phyloP scores from a whole-genome alignment of 2,113 vertebrate genomes.

The Malurus cyaneus region DNA sequence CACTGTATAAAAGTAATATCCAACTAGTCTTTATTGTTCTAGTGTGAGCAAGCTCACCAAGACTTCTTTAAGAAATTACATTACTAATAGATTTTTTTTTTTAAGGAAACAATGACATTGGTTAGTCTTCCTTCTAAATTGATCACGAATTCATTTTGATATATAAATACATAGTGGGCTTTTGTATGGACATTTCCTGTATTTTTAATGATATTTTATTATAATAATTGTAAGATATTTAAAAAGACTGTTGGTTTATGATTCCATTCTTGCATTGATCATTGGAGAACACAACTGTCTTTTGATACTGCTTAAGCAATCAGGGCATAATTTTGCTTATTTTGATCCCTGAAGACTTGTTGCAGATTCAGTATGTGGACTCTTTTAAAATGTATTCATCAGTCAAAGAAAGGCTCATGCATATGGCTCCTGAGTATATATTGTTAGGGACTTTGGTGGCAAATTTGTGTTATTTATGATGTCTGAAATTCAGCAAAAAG shows the following conservation, averaged over 20 bases:
- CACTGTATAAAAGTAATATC: neutral
- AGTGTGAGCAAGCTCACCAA: neutral
- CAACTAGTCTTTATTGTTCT: neutral
- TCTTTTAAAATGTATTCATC: neutral
- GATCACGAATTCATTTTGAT: neutral
- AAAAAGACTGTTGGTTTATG: neutral
- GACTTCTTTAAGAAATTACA: neutral
- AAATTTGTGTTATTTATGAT: slow-evolving; percentile 17
- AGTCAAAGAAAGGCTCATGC: neutral
- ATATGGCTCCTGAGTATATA: neutral
- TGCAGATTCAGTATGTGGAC: neutral
- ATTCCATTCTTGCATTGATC: neutral
- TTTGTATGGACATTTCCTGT: neutral
- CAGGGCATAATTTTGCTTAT: neutral
- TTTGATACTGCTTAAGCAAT: neutral
- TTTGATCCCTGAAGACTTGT: neutral
- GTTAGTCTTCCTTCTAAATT: neutral
- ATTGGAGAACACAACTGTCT: neutral
- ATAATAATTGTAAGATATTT: neutral
- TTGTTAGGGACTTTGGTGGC: neutral
- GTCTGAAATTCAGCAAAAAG: neutral
- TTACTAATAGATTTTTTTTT: neutral
- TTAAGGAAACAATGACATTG: neutral
- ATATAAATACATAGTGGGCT: rapidly evolving
- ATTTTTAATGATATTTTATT: neutral